Conservation (phyloP, 2,797 vertebrate genomes). For the Pseudocheirus occidentalis region DNA sequence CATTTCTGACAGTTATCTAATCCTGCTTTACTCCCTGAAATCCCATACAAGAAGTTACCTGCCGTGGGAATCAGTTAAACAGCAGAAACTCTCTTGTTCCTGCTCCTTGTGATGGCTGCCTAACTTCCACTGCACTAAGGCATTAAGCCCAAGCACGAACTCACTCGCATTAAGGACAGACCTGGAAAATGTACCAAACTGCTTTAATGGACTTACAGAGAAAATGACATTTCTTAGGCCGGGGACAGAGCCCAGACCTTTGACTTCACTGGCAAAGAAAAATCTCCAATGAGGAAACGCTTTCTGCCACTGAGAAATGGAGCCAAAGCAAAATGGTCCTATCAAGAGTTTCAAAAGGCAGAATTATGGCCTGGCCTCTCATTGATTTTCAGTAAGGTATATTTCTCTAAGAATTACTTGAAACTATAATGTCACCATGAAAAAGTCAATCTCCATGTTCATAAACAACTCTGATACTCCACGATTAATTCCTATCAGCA, state of each 20-base stretch:
- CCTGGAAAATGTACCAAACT: neutral
- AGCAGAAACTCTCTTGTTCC: constrained; percentile 8
- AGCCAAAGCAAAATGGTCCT: constrained; percentile 16
- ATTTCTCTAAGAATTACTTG: neutral
- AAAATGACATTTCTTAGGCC: neutral
- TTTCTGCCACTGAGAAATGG: constrained; percentile 37
- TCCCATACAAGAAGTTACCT: neutral
- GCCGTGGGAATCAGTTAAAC: neutral
- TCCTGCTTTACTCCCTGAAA: constrained; percentile 17
- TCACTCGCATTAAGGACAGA: constrained; percentile 15
- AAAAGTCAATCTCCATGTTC: constrained; percentile 16
- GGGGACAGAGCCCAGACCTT: neutral
- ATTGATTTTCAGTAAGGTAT: neutral
- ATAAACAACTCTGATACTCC: neutral
- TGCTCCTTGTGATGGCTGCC: constrained; percentile 18
- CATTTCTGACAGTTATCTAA: constrained; percentile 1
- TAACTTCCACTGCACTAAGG: neutral
- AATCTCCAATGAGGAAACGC: constrained; percentile 27
- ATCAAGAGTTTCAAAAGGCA: constrained; percentile 21
- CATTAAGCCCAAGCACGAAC: constrained; percentile 9
- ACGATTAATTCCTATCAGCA: neutral
- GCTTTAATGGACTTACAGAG: neutral
- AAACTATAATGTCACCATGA: neutral
- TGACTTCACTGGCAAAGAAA: neutral
- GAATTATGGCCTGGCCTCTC: neutral